These are phyloP conservation scores for Lasaia peninsularis DNA, from an alignment of 1,140 invertebrate genomes.

Conservation along the genomic window DNA sequence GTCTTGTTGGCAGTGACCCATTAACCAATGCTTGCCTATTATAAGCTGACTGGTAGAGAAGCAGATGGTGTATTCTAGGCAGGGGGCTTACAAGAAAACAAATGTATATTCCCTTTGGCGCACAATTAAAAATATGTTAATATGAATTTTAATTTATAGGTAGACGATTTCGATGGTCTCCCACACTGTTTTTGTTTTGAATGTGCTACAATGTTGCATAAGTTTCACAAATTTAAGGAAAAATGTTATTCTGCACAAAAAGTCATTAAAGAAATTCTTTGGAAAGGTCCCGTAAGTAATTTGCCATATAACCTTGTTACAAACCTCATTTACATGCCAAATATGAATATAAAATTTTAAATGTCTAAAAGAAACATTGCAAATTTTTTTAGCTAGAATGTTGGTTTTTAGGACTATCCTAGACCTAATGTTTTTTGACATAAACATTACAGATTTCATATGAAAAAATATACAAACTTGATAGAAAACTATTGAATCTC, in stretches of 20 bases:
- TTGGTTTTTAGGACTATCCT: background rate
- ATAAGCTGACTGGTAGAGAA: too few relatives aligned
- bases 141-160: slow-evolving; percentile 30
- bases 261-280: slow-evolving; percentile 40
- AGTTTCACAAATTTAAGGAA: slow-evolving; percentile 63
- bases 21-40: too few relatives aligned
- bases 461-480: slow-evolving; percentile 42
- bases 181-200: slow-evolving; percentile 60
- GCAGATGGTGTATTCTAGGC: too few relatives aligned
- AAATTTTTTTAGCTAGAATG: too few relatives aligned
- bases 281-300: slow-evolving; percentile 46
- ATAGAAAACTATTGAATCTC: slow-evolving; percentile 28
- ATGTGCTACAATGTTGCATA: slow-evolving; percentile 53
- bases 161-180: slow-evolving; percentile 38
- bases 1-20: too few relatives aligned
- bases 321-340: too few relatives aligned
- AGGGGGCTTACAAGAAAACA: too few relatives aligned
- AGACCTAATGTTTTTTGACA: background rate
- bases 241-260: slow-evolving; percentile 52
- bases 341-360: too few relatives aligned
- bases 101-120: too few relatives aligned
- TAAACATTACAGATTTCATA: slow-evolving; percentile 24
- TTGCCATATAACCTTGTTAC: too few relatives aligned
- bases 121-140: too few relatives aligned
- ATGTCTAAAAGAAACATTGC: too few relatives aligned